A percentile compares a stretch with the other conserved stretches of the same genome.
These are phyloP conservation scores for Drosophila glabriapex DNA, from an alignment of 2,888 invertebrate genomes.

Conservation along the genomic window DNA sequence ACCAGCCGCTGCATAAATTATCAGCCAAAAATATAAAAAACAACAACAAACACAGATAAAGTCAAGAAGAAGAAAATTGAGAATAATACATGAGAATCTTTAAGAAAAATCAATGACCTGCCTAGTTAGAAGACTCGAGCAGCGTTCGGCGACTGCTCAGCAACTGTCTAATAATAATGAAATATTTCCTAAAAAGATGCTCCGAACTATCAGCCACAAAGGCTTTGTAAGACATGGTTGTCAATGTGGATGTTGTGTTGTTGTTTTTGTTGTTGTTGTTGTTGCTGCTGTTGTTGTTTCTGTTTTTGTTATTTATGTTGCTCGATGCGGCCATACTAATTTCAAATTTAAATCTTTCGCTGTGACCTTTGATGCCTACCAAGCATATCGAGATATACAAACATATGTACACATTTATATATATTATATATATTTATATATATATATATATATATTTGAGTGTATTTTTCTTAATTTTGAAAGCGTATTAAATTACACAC, in stretches of 20 bases:
- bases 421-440: slow-evolving; percentile 25
- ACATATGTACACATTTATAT: slow-evolving; percentile 11
- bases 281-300: slow-evolving; percentile 16
- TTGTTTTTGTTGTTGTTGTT: slow-evolving; percentile 20
- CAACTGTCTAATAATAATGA: slow-evolving; percentile 82
- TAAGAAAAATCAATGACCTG: slow-evolving; percentile 69
- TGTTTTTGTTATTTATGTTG: slow-evolving; percentile 62
- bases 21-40: slow-evolving; percentile 10
- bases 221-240: slow-evolving; percentile 43
- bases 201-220: slow-evolving; percentile 36
- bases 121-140: slow-evolving; percentile 24
- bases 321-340: slow-evolving; percentile 71
- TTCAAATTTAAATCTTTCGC: slow-evolving; percentile 74
- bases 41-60: background rate
- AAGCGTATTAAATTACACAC: slow-evolving; percentile 80
- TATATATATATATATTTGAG: slow-evolving; percentile 33
- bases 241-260: slow-evolving; percentile 32
- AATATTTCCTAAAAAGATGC: slow-evolving; percentile 66
- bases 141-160: slow-evolving; percentile 53
- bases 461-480: slow-evolving; percentile 76
- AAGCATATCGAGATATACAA: slow-evolving; percentile 52
- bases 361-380: slow-evolving; percentile 78
- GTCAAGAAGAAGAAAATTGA: background rate
- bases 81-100: slow-evolving; percentile 23
- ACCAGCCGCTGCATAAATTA: slow-evolving; percentile 69